Conservation (phyloP, 2,797 vertebrate species). For the Jordanella pulchra region DNA sequence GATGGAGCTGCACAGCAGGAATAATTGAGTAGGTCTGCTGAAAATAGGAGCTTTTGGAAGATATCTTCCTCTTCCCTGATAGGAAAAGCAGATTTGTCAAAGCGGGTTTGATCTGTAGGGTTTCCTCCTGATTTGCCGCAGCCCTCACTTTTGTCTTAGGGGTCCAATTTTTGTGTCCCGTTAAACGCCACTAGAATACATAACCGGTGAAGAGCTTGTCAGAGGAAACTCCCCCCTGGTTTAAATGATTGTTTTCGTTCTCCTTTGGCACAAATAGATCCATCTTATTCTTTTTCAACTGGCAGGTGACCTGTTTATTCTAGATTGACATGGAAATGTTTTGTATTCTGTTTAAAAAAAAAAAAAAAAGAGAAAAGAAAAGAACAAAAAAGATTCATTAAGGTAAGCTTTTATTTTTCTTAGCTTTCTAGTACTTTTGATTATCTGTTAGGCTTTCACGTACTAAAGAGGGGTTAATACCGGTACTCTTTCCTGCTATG, state of each 20-base stretch:
- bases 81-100: not conserved
- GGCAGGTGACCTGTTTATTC: not conserved
- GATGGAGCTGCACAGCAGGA: slow-evolving; percentile 39
- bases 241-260: not conserved
- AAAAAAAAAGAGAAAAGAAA: not conserved
- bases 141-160: not conserved
- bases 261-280: not conserved
- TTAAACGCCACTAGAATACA: not conserved
- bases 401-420: too few species aligned
- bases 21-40: slow-evolving; percentile 26
- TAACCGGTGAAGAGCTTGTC: not conserved
- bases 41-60: slow-evolving; percentile 12
- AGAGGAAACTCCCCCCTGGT: not conserved
- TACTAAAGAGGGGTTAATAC: too few species aligned
- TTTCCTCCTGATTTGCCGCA: not conserved
- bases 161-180: not conserved
- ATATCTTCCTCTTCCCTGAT: slow-evolving; percentile 4
- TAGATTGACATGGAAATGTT: not conserved
- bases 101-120: slow-evolving; percentile 14
- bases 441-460: too few species aligned
- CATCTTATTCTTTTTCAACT: not conserved
- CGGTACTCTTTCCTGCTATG: too few species aligned
- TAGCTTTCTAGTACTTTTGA: too few species aligned
- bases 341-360: not conserved
- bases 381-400: too few species aligned